A percentile compares a stretch with the other conserved stretches of the same genome.
These are phyloP conservation scores for Notocelia uddmanniana DNA, from an alignment of 2,888 invertebrate genomes.

Conservation along the genomic window DNA sequence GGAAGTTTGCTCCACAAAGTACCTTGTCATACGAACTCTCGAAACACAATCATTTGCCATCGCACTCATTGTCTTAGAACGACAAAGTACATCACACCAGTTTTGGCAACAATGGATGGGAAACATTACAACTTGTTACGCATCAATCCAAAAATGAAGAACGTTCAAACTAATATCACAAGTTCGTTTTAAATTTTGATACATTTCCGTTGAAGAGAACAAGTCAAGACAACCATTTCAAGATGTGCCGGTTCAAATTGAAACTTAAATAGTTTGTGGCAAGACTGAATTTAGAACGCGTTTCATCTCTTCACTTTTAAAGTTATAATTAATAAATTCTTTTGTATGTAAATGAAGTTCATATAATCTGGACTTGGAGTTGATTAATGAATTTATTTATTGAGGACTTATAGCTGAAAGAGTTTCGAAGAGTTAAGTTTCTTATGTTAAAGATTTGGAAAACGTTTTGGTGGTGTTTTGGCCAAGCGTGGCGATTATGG, in stretches of 20 bases:
- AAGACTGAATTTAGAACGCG: background rate
- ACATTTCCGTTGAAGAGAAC: background rate
- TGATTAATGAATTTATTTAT: too few relatives aligned
- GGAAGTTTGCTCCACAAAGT: background rate
- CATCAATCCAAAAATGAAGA: constrained; percentile 22
- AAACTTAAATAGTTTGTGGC: background rate
- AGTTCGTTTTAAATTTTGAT: constrained; percentile 10
- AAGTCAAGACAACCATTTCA: background rate
- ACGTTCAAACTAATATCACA: constrained; percentile 10
- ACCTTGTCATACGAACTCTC: background rate
- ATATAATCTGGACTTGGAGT: background rate
- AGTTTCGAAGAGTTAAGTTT: too few relatives aligned
- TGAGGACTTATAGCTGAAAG: too few relatives aligned
- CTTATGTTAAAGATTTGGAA: too few relatives aligned
- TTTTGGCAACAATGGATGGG: constrained; percentile 29
- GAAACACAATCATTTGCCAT: background rate
- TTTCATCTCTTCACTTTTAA: background rate
- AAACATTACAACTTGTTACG: constrained; percentile 10
- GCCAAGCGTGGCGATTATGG: too few relatives aligned
- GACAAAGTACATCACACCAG: constrained; percentile 5
- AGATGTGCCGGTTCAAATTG: background rate
- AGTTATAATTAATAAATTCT: background rate
- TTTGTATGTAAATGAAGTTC: constrained; percentile 19
- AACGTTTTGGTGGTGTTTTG: too few relatives aligned
- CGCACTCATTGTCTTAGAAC: background rate